A percentile compares a stretch with the other conserved stretches of the same genome.
Conservation (phyloP, 2,113 vertebrate species). For the Rhombomys opimus region DNA sequence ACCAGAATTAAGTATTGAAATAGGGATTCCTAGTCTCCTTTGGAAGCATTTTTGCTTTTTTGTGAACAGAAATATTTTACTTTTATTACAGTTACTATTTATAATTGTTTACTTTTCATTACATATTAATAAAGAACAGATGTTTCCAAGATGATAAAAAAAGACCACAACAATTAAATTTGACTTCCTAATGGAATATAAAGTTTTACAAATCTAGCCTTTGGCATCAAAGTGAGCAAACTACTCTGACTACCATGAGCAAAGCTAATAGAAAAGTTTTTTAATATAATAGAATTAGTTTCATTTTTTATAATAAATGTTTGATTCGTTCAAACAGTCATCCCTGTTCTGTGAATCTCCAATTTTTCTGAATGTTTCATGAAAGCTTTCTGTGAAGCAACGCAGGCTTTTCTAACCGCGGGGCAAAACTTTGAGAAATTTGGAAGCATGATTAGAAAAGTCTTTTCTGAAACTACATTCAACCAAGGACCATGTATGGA, state of each 20-base stretch:
- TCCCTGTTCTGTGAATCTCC: background rate
- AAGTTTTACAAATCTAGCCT: background rate
- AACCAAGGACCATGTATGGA: too few species aligned
- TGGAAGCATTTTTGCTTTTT: background rate
- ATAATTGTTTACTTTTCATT: constrained; percentile 38
- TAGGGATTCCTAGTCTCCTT: background rate
- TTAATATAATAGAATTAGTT: background rate
- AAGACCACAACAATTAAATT: background rate
- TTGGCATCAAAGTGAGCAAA: background rate
- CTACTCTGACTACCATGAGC: background rate
- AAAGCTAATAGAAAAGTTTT: background rate
- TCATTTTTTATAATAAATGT: background rate
- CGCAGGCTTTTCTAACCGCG: constrained; percentile 46
- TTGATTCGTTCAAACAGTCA: background rate
- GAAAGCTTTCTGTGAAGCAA: background rate
- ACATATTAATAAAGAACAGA: background rate
- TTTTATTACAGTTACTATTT: constrained; percentile 59
- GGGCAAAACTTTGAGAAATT: constrained; percentile 55
- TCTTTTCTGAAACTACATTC: too few species aligned
- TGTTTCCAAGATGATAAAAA: constrained; percentile 13
- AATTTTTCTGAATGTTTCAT: background rate
- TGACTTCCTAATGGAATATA: background rate
- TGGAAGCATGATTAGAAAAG: constrained; percentile 56
- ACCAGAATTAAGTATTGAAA: constrained; percentile 62
- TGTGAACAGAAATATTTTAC: background rate